These are phyloP conservation scores for Galerucella calmariensis DNA, from an alignment of 2,888 invertebrate species.

Conservation along the genomic window DNA sequence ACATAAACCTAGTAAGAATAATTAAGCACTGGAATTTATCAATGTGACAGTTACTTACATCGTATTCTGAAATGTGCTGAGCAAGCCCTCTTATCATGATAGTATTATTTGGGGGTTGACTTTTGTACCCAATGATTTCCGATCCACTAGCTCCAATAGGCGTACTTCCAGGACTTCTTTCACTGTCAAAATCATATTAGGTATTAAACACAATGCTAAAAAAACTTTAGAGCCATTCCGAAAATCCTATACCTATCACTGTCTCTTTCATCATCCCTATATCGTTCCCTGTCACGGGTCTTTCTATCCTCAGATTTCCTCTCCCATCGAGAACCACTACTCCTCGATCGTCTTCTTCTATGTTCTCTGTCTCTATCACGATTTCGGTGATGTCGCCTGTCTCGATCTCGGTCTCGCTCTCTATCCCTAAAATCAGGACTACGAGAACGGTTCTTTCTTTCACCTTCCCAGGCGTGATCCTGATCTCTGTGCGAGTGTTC, in stretches of 20 bases:
- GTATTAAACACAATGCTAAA: slow-evolving; percentile 49
- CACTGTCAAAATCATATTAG: slow-evolving; percentile 60
- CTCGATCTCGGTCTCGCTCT: slow-evolving; percentile 55
- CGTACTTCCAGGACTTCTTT: slow-evolving; percentile 61
- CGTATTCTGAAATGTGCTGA: slow-evolving; percentile 80
- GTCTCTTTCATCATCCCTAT: slow-evolving; percentile 63
- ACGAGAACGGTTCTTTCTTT: slow-evolving; percentile 57
- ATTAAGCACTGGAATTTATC: too few relatives aligned
- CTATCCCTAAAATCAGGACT: slow-evolving; percentile 53
- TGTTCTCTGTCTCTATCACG: slow-evolving; percentile 58
- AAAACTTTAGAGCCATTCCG: slow-evolving; percentile 50
- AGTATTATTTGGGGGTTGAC: slow-evolving; percentile 70
- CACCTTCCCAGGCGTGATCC: slow-evolving; percentile 43
- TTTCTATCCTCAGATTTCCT: slow-evolving; percentile 60
- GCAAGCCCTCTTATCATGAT: slow-evolving; percentile 81
- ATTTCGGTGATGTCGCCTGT: slow-evolving; percentile 55
- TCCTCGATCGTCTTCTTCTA: slow-evolving; percentile 57
- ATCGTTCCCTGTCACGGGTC: slow-evolving; percentile 60
- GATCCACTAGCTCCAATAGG: slow-evolving; percentile 63
- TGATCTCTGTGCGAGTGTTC: slow-evolving; percentile 50
- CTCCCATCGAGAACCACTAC: slow-evolving; percentile 62
- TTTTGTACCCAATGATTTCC: slow-evolving; percentile 65
- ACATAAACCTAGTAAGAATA: too few relatives aligned
- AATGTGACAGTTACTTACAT: slow-evolving; percentile 68
- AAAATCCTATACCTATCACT: slow-evolving; percentile 63